Evolutionary conservation across 2,113 vertebrate species (phyloP), one percentile per base, ranked within the genome.

Genomic region (Corythaixoides concolor): DNA sequence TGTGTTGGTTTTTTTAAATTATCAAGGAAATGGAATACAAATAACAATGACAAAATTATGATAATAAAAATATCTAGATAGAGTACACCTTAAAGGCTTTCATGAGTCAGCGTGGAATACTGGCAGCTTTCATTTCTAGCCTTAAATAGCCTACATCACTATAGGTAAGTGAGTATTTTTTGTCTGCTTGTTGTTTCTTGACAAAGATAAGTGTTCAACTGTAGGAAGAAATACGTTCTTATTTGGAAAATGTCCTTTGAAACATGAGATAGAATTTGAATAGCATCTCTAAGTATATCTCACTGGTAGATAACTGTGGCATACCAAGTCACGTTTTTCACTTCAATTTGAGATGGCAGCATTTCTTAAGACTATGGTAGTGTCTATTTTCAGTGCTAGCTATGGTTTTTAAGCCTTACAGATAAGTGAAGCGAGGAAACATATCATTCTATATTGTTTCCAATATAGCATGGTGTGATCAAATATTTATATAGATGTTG

Each of bases 81-180:
- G 26, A 80, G 37, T 85, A 45, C 23, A 64, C 47, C 73, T 88
- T 33, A 83, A 92, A 88, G 60, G 19, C 72, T 69, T 81, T 52
- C 30, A 52, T 74, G 1, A 53, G 72, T 93, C 70, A 37, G 77
- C 35, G 15, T 47, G n/a, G 66, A 92, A 77, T 63, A 89, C 49
- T 93, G 88, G 63, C 87, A 78, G 9, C 82, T 93, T 95, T 85
- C 52, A n/a, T 93, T 93, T 62, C 35, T 58, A 73, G 59, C 84
- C 89, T 95, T 89, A 93, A 94, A 81, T 93, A 85, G 84, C 28
- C 39, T n/a, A 17, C 4, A 14, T 30, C 23, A 33, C 45, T 30
- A 4, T 52, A 78, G 91, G 22, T 55, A 56, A 49, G 28, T 60
- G 32, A 49, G 21, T 53, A 19, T 49, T 84, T 55, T 78, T 79